These are phyloP conservation scores for Glyphotaelius pellucidus DNA, from an alignment of 2,888 invertebrate species.

Conservation along the genomic window DNA sequence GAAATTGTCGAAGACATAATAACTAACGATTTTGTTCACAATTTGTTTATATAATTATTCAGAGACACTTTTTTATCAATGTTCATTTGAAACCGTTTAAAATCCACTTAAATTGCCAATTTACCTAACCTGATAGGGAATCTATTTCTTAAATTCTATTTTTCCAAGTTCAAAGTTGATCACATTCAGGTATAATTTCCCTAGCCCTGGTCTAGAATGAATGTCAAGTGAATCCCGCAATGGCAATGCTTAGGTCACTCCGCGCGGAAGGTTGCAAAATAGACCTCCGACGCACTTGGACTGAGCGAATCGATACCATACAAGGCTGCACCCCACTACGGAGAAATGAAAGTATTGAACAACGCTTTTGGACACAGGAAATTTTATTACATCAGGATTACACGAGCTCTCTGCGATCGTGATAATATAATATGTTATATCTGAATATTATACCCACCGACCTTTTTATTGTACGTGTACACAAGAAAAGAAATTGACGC, in stretches of 20 bases:
- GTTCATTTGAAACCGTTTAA: too few species aligned
- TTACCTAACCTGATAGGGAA: too few species aligned
- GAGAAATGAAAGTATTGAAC: conserved; percentile 24
- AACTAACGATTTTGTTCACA: too few species aligned
- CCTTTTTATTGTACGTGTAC: neutral
- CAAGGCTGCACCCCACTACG: conserved; percentile 16
- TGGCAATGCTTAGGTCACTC: conserved; percentile 20
- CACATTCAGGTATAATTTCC: neutral
- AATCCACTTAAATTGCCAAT: too few species aligned
- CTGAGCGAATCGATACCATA: conserved; percentile 6
- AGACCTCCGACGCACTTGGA: neutral
- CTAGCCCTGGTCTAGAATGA: neutral
- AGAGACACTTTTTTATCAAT: too few species aligned
- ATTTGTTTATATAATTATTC: too few species aligned
- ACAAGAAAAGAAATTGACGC: neutral
- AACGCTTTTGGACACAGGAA: conserved; percentile 13
- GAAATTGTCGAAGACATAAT: neutral
- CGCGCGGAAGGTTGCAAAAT: neutral
- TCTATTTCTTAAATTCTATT: neutral
- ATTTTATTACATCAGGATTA: conserved; percentile 30
- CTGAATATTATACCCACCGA: neutral
- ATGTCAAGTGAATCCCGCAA: conserved; percentile 3
- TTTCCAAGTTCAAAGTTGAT: neutral
- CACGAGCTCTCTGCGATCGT: neutral
- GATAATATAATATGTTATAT: neutral